Evolutionary conservation across 2,797 vertebrate genomes (phyloP).

Genomic region (Melanotaenia maccullochi): DNA sequence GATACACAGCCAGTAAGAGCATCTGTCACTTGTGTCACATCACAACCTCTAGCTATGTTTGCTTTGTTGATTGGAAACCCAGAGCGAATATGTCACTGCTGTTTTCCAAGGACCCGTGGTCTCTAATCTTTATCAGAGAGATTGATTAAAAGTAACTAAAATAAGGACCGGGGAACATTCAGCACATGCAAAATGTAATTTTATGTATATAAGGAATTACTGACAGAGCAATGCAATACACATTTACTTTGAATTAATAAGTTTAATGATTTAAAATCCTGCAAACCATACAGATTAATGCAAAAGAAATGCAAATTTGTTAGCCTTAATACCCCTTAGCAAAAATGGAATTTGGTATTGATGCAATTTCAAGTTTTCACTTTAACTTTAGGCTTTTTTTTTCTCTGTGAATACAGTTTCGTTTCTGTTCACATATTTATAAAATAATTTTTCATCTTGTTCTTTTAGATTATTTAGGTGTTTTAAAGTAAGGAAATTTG

Average conservation of each 20-base stretch:
- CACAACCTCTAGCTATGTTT: slow-evolving; percentile 69
- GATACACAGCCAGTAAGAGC: slow-evolving; percentile 24
- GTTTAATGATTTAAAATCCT: background rate
- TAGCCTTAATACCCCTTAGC: background rate
- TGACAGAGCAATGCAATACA: background rate
- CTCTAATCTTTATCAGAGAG: slow-evolving; percentile 51
- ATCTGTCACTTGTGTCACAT: slow-evolving; percentile 56
- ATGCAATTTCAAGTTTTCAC: background rate
- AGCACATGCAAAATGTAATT: slow-evolving; percentile 16
- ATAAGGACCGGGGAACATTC: slow-evolving; percentile 21
- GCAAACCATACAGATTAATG: background rate
- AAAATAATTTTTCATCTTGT: too few relatives aligned
- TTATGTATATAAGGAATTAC: slow-evolving; percentile 5
- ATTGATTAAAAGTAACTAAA: slow-evolving; percentile 48
- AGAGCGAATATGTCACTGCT: slow-evolving; percentile 32
- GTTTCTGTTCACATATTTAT: too few relatives aligned
- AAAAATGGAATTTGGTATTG: background rate
- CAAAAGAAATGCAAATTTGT: background rate
- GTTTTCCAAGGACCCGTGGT: slow-evolving; percentile 57
- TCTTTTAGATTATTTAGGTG: too few relatives aligned
- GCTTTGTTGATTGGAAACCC: slow-evolving; percentile 75
- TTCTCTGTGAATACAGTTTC: background rate
- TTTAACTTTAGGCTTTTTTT: background rate
- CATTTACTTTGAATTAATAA: background rate
- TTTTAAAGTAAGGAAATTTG: too few relatives aligned